Percentiles rank a stretch among this genome's conserved stretches.
Evolutionary conservation across 2,113 vertebrate species (phyloP).

Genomic region (Nerophis ophidion): DNA sequence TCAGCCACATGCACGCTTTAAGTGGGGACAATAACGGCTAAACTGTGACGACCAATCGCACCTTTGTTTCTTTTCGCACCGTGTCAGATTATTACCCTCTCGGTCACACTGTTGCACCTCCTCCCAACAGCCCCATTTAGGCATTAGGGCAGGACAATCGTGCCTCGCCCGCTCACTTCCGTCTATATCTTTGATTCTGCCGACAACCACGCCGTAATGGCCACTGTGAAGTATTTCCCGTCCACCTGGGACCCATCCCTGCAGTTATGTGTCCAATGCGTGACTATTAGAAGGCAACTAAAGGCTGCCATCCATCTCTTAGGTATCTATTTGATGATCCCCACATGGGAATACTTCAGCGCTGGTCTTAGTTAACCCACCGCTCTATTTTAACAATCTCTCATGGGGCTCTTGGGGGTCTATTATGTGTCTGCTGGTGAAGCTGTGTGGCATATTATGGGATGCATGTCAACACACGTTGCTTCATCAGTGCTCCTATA

Average conservation of each 20-base stretch:
- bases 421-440: conserved; percentile 45
- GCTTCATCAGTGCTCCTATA: conserved; percentile 12
- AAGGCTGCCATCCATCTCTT: conserved; percentile 56
- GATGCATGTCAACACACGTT: conserved; percentile 26
- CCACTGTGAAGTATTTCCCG: conserved; percentile 35
- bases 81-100: conserved; percentile 30
- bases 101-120: conserved; percentile 12
- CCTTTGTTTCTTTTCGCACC: conserved; percentile 30
- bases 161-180: conserved; percentile 19
- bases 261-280: conserved; percentile 43
- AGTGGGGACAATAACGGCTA: conserved; percentile 10
- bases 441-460: conserved; percentile 23
- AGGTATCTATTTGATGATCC: conserved; percentile 55
- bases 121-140: conserved; percentile 34
- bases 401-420: conserved; percentile 42
- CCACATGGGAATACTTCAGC: conserved; percentile 46
- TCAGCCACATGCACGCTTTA: background rate
- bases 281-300: conserved; percentile 50
- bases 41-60: conserved; percentile 16
- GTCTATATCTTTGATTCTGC: conserved; percentile 31
- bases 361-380: conserved; percentile 52
- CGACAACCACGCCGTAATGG: conserved; percentile 42
- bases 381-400: conserved; percentile 60
- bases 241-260: conserved; percentile 54
- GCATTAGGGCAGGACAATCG: conserved; percentile 32